Conservation (phyloP, 2,113 vertebrate species). For the Sorex fumeus region DNA sequence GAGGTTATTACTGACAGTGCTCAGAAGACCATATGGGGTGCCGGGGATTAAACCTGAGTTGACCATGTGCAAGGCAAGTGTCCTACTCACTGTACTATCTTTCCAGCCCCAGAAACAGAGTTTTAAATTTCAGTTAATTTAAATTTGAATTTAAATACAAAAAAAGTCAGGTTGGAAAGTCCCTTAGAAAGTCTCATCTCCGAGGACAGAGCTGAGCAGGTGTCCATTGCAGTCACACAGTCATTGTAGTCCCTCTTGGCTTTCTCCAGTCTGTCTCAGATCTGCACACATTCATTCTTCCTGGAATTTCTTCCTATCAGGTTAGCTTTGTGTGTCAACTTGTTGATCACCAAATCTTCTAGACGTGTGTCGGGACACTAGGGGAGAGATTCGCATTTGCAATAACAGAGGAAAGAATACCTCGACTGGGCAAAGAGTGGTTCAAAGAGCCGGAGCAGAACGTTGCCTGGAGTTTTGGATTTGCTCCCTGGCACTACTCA, state of each 20-base stretch:
- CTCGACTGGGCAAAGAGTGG: too few species aligned
- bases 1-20: too few species aligned
- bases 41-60: too few species aligned
- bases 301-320: not conserved
- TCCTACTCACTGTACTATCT: too few species aligned
- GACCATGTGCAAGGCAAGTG: too few species aligned
- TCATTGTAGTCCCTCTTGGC: rapidly evolving
- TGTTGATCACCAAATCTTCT: not conserved
- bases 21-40: too few species aligned
- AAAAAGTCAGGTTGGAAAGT: not conserved
- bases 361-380: not conserved
- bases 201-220: not conserved
- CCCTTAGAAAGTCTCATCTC: too few species aligned
- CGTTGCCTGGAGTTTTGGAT: too few species aligned
- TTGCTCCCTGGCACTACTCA: too few species aligned
- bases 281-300: not conserved
- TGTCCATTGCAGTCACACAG: not conserved
- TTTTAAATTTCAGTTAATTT: not conserved
- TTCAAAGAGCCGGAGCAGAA: too few species aligned
- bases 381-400: not conserved
- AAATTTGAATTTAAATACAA: not conserved
- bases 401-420: not conserved
- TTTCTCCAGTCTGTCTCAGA: not conserved
- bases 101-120: too few species aligned
- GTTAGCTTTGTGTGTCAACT: not conserved